Base-by-base conservation (phyloP, 2,113 vertebrate species). In the Crocuta crocuta region DNA sequence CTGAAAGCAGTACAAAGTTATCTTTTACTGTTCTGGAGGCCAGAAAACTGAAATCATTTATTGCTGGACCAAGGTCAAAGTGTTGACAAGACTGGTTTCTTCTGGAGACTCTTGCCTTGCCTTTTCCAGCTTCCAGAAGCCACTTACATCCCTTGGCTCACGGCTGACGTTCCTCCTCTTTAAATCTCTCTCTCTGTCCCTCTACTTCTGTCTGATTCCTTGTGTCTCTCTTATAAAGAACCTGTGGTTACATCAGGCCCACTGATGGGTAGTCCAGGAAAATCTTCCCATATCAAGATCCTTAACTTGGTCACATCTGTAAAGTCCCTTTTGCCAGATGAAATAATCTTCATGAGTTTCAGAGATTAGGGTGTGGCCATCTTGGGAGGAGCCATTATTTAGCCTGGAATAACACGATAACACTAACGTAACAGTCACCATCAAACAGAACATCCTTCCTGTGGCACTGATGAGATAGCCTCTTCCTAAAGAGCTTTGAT, bases 401-500 rank as follows among this genome's bases (percentile, higher is more conserved):
- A 24, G 21, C 24, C 16, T 24, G 7, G 9, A 28, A 0, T 1
- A 23, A 39, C 82, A 31, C 0, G 0, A 8, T 21, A 11, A 39
- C 39, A 39, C 39, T 39, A 39, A 31, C 10, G 7, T 35, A 45
- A 7, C 33, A 24, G 0, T 21, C 17, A 16, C 33, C 13, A 0
- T 83, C 55, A 28, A 17, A 15, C 21, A 19, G 61, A 68, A 78
- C 15, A 2, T 50, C 31, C 23, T 4, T 78, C 31, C n/a, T 19
- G 10, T 31, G 45, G 13, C 16, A 31, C 23, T 68, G 12, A 50
- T 23, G 10, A 61, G 24, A 2, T 88, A 71, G 61, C 43, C 28
- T 74, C 70, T 81, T 71, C 63, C 88, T 83, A 50, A 80, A 70
- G 78, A 84, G 53, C 78, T 84, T 71, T 91, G 66, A 31, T 79